Percentiles rank a stretch among this genome's conserved stretches.
Conservation (phyloP, 2,113 vertebrate species). For the Marcusenius ussheri region DNA sequence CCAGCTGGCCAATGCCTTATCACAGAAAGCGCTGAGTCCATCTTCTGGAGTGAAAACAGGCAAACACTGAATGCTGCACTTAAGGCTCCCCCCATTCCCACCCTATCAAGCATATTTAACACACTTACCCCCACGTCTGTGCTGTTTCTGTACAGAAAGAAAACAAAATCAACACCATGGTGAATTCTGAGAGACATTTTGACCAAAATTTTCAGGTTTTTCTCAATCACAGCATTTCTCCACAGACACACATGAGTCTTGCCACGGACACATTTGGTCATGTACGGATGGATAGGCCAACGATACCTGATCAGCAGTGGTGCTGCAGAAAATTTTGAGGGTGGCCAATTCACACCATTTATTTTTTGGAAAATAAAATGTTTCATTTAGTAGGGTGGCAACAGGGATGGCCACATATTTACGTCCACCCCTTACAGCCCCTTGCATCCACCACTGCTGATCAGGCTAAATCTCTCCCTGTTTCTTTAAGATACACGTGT, state of each 20-base stretch:
- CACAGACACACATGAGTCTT: not conserved
- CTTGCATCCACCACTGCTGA: not conserved
- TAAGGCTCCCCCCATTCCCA: not conserved
- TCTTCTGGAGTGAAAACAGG: not conserved
- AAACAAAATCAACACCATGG: not conserved
- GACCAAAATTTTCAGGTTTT: not conserved
- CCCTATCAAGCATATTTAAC: not conserved
- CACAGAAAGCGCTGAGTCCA: not conserved
- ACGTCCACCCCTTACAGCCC: not conserved
- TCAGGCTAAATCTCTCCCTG: not conserved
- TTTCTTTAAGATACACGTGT: slow-evolving; percentile 27
- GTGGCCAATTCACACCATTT: not conserved
- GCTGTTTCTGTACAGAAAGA: not conserved
- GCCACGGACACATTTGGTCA: not conserved
- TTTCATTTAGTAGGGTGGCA: not conserved
- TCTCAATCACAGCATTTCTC: not conserved
- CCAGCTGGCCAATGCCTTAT: not conserved
- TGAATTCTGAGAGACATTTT: not conserved
- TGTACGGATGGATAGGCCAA: not conserved
- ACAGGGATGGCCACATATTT: not conserved
- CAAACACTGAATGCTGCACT: not conserved
- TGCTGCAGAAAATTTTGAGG: not conserved
- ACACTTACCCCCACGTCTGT: not conserved
- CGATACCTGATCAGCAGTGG: not conserved
- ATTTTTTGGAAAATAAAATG: not conserved